Percentiles rank a stretch among this genome's conserved stretches.
Evolutionary conservation across 2,113 vertebrate species (phyloP).

Genomic region (Ictalurus punctatus): DNA sequence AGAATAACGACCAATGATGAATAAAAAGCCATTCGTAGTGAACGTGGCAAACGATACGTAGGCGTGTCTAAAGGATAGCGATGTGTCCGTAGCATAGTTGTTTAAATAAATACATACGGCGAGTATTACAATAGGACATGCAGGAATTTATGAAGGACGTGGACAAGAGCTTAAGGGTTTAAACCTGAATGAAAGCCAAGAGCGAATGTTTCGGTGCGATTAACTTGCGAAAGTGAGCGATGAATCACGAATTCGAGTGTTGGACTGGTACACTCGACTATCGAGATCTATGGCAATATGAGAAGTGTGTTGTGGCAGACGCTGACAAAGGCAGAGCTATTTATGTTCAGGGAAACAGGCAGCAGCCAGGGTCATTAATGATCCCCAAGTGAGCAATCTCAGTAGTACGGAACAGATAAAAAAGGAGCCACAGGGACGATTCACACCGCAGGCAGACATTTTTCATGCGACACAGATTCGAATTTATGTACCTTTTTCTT

Average conservation of each 20-base stretch:
- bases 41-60: neutral
- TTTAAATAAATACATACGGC: too few species aligned
- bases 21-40: neutral
- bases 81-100: neutral
- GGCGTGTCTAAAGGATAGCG: neutral
- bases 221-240: neutral
- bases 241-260: neutral
- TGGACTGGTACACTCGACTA: neutral
- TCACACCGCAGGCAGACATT: neutral
- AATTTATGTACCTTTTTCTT: too few species aligned
- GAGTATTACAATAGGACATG: neutral
- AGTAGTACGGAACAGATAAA: constrained; percentile 9
- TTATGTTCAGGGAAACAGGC: constrained; percentile 13
- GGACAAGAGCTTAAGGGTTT: neutral
- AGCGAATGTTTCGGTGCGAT: neutral
- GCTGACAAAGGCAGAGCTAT: neutral
- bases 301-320: constrained; percentile 30
- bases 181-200: neutral
- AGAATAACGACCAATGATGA: too few species aligned
- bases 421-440: neutral
- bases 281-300: neutral
- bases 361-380: neutral
- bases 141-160: neutral
- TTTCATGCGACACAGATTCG: neutral
- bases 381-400: constrained; percentile 22